Conservation (phyloP, 2,888 invertebrate genomes). For the Troilus luridus region DNA sequence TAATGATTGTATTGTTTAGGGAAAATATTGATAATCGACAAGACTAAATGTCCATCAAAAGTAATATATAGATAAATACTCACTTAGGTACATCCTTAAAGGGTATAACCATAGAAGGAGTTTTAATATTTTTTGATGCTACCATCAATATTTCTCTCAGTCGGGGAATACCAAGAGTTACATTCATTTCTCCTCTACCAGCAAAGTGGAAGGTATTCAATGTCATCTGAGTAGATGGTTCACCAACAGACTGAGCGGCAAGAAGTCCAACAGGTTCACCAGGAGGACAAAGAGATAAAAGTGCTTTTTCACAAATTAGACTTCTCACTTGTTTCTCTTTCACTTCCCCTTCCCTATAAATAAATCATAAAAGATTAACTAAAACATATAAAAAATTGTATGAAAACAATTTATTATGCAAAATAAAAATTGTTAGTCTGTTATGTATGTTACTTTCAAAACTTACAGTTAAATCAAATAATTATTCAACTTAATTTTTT, state of each 20-base stretch:
- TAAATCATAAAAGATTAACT: slow-evolving; percentile 66
- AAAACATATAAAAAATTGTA: slow-evolving; percentile 60
- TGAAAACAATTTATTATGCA: background rate
- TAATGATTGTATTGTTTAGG: background rate
- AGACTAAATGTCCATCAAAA: background rate
- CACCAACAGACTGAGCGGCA: slow-evolving; percentile 98
- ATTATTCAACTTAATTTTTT: too few relatives aligned
- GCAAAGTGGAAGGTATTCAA: slow-evolving; percentile 99
- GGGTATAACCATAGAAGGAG: slow-evolving; percentile 96
- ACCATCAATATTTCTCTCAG: slow-evolving; percentile 97
- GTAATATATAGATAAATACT: slow-evolving; percentile 44
- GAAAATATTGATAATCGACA: background rate
- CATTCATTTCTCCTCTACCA: slow-evolving; percentile 99
- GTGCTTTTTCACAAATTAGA: slow-evolving; percentile 82
- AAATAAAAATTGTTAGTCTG: background rate
- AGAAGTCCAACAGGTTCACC: slow-evolving; percentile 97
- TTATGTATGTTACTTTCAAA: background rate
- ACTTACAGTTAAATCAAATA: background rate
- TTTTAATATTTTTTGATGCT: slow-evolving; percentile 92
- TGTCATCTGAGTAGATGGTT: slow-evolving; percentile 99
- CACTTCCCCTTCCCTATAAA: slow-evolving; percentile 62
- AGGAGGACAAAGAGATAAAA: slow-evolving; percentile 84
- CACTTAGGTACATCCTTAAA: slow-evolving; percentile 71
- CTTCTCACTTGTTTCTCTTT: slow-evolving; percentile 74
- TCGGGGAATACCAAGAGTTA: slow-evolving; percentile 98